Evolutionary conservation across 1,140 invertebrate genomes (phyloP), one percentile per base, ranked within the genome.

Genomic region (Lineus longissimus): DNA sequence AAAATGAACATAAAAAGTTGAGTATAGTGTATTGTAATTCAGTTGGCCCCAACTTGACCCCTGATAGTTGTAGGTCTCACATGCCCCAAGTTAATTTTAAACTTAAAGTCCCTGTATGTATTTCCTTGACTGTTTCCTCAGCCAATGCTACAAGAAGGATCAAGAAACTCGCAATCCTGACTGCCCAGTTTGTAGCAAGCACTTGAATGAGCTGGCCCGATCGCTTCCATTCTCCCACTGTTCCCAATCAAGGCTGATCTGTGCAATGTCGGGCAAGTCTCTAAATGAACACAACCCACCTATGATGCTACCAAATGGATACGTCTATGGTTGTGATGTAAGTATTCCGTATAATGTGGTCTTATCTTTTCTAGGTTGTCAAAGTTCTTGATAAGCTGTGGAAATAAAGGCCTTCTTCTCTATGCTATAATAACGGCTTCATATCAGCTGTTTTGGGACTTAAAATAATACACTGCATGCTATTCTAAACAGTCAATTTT

Each of bases 221-320:
- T 84, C 87, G 60, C 84, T 98, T 71, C 96, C 97, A 43, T 96
- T 91, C 83, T 93, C 95, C 51, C 96, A 98, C 84, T 96, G 94
- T 80, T 93, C 94, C 25, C 95, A 98, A 79, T 82, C 93, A 63
- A 87, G 92, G 45, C 85, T 99, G 2, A 91, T 98, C 68, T 97
- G 93, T 77, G 88, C 90, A 70, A 91, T 97, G 65, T 93, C 92
- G 57, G 92, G 93, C 6, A 86, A 91, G 69, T 90, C 93, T n/a
- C 84, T 99, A 54, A 97, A 98, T 84, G 96, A 98, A 82, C 89
- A 98, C 80, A 98, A 99, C 83, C 92, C 91, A 68, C 96, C 97
- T 0, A 92, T 98, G 89, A 95, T 97, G 89, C 86, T 98, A 79
- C 96, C 97, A 43, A 98, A 98, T 85, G 95, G 95, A 61, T 91